A percentile compares a stretch with the other conserved stretches of the same genome.
These are phyloP conservation scores for Muschampia plurimacula DNA, from an alignment of 2,888 invertebrate genomes.

Conservation along the genomic window DNA sequence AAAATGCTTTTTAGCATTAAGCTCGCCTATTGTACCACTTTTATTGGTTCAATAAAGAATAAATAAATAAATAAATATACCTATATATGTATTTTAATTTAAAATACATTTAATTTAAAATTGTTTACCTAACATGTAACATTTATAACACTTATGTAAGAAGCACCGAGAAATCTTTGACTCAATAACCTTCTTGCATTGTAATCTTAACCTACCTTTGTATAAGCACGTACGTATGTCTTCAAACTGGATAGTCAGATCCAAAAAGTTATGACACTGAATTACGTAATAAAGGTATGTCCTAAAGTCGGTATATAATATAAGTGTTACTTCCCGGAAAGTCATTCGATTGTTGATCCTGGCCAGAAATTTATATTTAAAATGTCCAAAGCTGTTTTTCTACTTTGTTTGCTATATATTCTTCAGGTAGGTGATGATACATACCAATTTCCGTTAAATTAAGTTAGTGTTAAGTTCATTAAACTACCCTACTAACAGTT, in stretches of 20 bases:
- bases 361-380: neutral
- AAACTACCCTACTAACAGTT: too few relatives aligned
- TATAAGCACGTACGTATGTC: neutral
- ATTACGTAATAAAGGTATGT: neutral
- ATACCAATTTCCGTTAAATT: too few relatives aligned
- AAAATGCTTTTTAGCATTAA: too few relatives aligned
- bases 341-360: constrained; percentile 3
- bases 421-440: neutral
- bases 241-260: neutral
- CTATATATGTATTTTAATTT: too few relatives aligned
- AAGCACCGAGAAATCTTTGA: neutral
- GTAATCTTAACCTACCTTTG: neutral
- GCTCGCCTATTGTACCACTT: too few relatives aligned
- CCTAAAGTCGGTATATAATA: neutral
- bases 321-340: neutral
- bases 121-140: neutral
- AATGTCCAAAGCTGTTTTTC: neutral
- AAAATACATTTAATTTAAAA: too few relatives aligned
- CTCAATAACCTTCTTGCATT: neutral
- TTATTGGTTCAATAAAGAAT: too few relatives aligned
- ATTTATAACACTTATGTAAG: neutral
- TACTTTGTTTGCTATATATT: neutral
- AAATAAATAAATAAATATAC: too few relatives aligned
- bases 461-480: too few relatives aligned
- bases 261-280: neutral